Percentiles rank a stretch among this genome's conserved stretches.
Evolutionary conservation across 2,113 vertebrate genomes (phyloP).

Genomic region (Scatophagus argus): DNA sequence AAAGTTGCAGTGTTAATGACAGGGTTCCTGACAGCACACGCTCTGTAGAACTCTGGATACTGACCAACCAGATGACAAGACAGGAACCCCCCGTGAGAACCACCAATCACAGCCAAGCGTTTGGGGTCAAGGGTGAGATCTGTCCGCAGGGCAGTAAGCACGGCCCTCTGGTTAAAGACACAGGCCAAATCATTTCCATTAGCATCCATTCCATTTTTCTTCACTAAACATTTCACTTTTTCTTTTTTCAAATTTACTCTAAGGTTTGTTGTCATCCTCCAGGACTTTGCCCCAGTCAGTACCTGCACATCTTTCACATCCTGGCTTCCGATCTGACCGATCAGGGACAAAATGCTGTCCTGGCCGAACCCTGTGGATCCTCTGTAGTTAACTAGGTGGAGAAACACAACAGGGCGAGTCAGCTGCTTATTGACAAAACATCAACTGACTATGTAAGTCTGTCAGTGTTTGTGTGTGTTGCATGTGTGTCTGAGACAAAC

Average conservation of each 20-base stretch:
- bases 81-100: conserved; percentile 90
- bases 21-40: conserved; percentile 85
- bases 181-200: not conserved
- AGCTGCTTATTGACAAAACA: not conserved
- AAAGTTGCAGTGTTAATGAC: conserved; percentile 87
- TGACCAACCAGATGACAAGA: conserved; percentile 86
- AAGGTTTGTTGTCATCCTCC: not conserved
- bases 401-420: not conserved
- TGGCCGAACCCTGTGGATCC: conserved; percentile 90
- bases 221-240: not conserved
- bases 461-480: not conserved
- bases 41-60: conserved; percentile 85
- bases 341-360: conserved; percentile 86
- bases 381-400: conserved; percentile 87
- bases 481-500: not conserved
- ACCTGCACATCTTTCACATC: conserved; percentile 91
- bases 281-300: not conserved
- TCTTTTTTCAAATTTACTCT: too few relatives aligned
- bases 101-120: conserved; percentile 85
- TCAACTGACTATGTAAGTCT: not conserved
- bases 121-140: conserved; percentile 78
- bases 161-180: conserved; percentile 75
- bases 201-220: not conserved
- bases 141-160: conserved; percentile 69
- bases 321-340: conserved; percentile 86